These are phyloP conservation scores for Oncorhynchus kisutch DNA, from an alignment of 2,113 vertebrate genomes.

Conservation along the genomic window DNA sequence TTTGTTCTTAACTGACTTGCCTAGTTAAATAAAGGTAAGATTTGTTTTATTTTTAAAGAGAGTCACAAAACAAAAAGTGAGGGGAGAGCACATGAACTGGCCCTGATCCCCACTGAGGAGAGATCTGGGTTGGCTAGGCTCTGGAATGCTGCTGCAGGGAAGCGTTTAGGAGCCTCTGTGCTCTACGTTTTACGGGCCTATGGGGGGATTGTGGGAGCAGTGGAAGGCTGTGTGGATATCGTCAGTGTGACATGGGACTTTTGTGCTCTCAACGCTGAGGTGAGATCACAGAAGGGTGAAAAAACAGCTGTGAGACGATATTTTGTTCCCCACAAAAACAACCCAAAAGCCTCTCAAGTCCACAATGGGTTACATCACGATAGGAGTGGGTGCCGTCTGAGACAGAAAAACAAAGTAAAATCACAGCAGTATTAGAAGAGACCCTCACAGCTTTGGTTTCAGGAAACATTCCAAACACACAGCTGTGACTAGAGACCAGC, in stretches of 20 bases:
- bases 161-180: constrained; percentile 15
- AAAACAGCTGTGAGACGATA: neutral
- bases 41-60: too few relatives aligned
- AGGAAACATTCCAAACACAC: constrained; percentile 46
- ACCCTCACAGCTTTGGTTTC: constrained; percentile 23
- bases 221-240: neutral
- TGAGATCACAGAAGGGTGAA: neutral
- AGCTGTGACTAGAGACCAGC: constrained; percentile 54
- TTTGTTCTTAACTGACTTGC: too few relatives aligned
- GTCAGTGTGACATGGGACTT: neutral
- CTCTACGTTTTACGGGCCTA: constrained; percentile 10
- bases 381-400: neutral
- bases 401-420: constrained; percentile 21
- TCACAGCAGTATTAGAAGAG: constrained; percentile 16
- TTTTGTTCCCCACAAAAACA: constrained; percentile 14
- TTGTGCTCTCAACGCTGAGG: neutral
- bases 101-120: neutral
- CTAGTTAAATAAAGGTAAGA: too few relatives aligned
- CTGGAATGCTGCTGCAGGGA: constrained; percentile 7
- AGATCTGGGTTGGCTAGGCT: neutral
- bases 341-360: neutral
- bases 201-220: neutral
- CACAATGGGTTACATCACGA: neutral
- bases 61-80: constrained; percentile 7
- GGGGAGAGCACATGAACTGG: neutral